Evolutionary conservation across 2,113 vertebrate genomes (phyloP).

Genomic region (Irena cyanogastra): DNA sequence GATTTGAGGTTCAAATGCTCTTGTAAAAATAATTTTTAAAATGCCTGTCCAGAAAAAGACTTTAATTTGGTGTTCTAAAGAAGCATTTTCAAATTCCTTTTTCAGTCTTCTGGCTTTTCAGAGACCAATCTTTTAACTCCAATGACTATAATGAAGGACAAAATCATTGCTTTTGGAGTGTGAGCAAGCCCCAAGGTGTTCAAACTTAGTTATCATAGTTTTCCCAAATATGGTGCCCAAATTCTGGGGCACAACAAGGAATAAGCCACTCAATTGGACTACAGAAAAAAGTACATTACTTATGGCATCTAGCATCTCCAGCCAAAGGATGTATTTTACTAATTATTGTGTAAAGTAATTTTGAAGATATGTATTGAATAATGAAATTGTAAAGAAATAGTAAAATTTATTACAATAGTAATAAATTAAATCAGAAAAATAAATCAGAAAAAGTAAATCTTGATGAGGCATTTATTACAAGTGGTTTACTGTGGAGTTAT

Average conservation of each 20-base stretch:
- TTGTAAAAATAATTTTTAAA: background rate
- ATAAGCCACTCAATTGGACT: background rate
- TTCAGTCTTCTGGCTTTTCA: background rate
- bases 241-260: background rate
- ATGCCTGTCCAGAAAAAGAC: rapidly evolving
- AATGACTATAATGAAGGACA: background rate
- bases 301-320: background rate
- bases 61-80: background rate
- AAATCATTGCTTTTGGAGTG: background rate
- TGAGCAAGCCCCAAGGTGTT: background rate
- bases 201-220: rapidly evolving
- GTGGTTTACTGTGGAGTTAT: background rate
- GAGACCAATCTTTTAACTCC: background rate
- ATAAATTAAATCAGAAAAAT: too few relatives aligned
- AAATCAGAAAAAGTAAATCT: background rate
- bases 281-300: background rate
- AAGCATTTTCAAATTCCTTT: background rate
- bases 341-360: background rate
- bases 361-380: background rate
- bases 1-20: background rate
- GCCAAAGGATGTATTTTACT: background rate
- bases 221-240: background rate
- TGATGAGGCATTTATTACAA: background rate
- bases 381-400: background rate
- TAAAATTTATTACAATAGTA: background rate